Percentiles rank a stretch among this genome's conserved stretches.
phyloP scores from a whole-genome alignment of 2,113 vertebrate species.

The Morone chrysops region DNA sequence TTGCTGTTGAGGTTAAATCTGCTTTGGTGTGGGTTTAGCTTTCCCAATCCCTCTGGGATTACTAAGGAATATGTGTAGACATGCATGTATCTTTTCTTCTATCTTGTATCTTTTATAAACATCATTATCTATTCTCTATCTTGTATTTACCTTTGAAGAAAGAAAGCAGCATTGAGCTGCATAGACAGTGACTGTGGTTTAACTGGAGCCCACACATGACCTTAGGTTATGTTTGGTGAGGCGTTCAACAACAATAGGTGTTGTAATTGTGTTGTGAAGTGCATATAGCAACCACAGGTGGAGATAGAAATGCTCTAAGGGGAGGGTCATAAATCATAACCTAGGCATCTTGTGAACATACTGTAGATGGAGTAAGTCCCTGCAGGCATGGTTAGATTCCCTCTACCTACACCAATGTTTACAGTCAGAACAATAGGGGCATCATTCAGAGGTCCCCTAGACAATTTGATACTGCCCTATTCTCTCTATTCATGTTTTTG shows the following conservation, averaged over 20 bases:
- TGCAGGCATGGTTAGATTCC: constrained; percentile 57
- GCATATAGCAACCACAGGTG: constrained; percentile 70
- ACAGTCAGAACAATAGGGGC: constrained; percentile 63
- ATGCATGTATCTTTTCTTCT: neutral
- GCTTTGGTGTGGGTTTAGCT: neutral
- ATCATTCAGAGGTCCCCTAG: constrained; percentile 51
- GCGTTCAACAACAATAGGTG: constrained; percentile 67
- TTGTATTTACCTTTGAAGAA: constrained; percentile 14
- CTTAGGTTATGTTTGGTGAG: constrained; percentile 51
- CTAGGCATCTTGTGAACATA: constrained; percentile 53
- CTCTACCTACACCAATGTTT: constrained; percentile 63
- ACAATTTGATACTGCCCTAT: constrained; percentile 51
- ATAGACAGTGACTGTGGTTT: constrained; percentile 9
- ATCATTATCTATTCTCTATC: neutral
- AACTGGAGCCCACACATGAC: constrained; percentile 40
- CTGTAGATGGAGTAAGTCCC: constrained; percentile 58
- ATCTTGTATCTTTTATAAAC: neutral
- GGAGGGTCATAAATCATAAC: constrained; percentile 75
- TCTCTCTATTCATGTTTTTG: constrained; percentile 33
- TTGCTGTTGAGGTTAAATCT: neutral
- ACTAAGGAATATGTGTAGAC: neutral
- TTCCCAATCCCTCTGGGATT: neutral
- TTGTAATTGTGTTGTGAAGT: constrained; percentile 75
- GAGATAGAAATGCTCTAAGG: constrained; percentile 67
- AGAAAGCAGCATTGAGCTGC: neutral